phyloP scores from a whole-genome alignment of 2,888 invertebrate genomes.

The Drosophila algonquin region DNA sequence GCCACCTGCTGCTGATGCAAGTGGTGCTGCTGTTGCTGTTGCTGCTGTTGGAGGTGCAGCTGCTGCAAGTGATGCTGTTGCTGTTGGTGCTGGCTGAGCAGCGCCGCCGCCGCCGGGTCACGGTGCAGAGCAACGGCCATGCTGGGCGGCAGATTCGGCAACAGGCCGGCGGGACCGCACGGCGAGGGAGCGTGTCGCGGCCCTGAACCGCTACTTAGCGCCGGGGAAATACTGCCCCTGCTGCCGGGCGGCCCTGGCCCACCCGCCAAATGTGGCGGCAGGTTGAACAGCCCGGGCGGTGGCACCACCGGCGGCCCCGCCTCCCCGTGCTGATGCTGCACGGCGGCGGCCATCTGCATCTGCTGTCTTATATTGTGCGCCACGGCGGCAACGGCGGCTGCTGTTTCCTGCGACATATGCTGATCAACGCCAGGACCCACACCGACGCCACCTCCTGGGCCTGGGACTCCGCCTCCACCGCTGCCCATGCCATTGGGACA shows the following conservation, averaged over 20 bases:
- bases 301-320: constrained; percentile 81
- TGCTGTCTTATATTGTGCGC: constrained; percentile 94
- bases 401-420: constrained; percentile 88
- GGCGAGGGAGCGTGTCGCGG: constrained; percentile 79
- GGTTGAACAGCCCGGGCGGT: constrained; percentile 83
- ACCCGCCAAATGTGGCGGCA: constrained; percentile 80
- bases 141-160: constrained; percentile 80
- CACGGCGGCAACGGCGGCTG: constrained; percentile 93
- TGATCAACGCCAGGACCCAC: constrained; percentile 83
- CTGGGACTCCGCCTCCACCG: constrained; percentile 30
- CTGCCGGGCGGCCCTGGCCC: constrained; percentile 77
- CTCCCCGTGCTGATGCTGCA: constrained; percentile 81
- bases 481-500: constrained; percentile 70
- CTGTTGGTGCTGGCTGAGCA: constrained; percentile 72
- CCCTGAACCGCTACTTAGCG: constrained; percentile 83
- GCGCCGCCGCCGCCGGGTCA: constrained; percentile 71
- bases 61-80: constrained; percentile 76
- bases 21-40: constrained; percentile 59
- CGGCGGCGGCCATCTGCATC: constrained; percentile 89
- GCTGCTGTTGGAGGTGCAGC: constrained; percentile 73
- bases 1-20: constrained; percentile 59
- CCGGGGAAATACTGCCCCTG: constrained; percentile 83
- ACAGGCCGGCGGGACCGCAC: constrained; percentile 76
- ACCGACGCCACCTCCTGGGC: constrained; percentile 38
- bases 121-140: constrained; percentile 81